Percentiles rank a stretch among this genome's conserved stretches.
These are phyloP conservation scores for Sternotherus odoratus DNA, from an alignment of 2,797 vertebrate species.

Conservation along the genomic window DNA sequence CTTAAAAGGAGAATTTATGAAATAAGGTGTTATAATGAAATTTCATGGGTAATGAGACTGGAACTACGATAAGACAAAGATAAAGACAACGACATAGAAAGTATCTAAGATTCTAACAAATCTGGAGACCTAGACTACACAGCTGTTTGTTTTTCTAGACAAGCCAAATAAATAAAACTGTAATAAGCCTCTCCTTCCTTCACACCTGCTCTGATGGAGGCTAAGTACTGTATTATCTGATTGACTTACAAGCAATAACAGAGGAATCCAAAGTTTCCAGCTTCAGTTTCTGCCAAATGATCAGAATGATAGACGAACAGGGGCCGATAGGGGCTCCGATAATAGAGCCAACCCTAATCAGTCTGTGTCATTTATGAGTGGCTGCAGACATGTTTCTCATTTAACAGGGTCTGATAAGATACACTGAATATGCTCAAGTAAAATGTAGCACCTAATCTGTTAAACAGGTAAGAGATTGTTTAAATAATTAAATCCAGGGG, in stretches of 20 bases:
- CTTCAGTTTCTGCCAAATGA: slow-evolving; percentile 64
- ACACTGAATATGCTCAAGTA: slow-evolving; percentile 52
- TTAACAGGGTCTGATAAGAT: slow-evolving; percentile 70
- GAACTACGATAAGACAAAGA: background rate
- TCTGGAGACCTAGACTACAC: background rate
- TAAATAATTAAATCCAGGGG: slow-evolving; percentile 34
- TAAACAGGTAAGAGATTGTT: slow-evolving; percentile 71
- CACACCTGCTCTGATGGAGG: slow-evolving; percentile 54
- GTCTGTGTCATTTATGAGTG: slow-evolving; percentile 64
- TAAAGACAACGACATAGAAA: background rate
- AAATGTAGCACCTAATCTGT: slow-evolving; percentile 68
- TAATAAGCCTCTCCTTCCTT: slow-evolving; percentile 1
- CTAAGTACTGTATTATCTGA: slow-evolving; percentile 55
- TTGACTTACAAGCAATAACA: slow-evolving; percentile 74
- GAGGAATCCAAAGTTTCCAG: slow-evolving; percentile 52
- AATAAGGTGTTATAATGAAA: background rate
- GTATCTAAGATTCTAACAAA: background rate
- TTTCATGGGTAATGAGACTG: background rate
- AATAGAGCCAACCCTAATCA: slow-evolving; percentile 63
- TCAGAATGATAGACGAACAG: slow-evolving; percentile 62
- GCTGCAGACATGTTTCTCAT: slow-evolving; percentile 67
- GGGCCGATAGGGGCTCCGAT: slow-evolving; percentile 28
- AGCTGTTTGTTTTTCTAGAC: slow-evolving; percentile 28
- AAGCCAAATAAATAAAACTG: slow-evolving; percentile 8
- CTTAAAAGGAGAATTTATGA: background rate